phyloP scores from a whole-genome alignment of 2,113 vertebrate species.

The Tilapia sparmanii region DNA sequence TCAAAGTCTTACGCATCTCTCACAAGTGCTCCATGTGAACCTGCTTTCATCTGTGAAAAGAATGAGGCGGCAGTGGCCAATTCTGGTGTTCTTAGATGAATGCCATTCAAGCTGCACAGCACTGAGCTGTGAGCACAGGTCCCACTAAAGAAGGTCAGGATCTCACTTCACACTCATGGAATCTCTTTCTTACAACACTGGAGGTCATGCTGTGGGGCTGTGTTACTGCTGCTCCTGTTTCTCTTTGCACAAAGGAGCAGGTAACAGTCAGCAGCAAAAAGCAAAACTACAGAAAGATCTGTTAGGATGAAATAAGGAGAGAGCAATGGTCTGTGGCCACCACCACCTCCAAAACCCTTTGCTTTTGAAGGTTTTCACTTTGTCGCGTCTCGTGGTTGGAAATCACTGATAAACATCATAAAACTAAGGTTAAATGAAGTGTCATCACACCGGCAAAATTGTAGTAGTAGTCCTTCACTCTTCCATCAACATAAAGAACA shows the following conservation, averaged over 20 bases:
- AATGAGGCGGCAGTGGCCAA: not conserved
- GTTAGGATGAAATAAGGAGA: not conserved
- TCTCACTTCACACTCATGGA: not conserved
- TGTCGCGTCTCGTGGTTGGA: fast-evolving
- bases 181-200: not conserved
- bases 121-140: not conserved
- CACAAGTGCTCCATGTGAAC: not conserved
- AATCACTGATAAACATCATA: not conserved
- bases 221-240: not conserved
- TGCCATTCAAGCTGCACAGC: not conserved
- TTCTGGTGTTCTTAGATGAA: not conserved
- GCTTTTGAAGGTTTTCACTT: not conserved
- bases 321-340: not conserved
- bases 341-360: not conserved
- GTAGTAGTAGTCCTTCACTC: not conserved
- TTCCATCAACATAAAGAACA: conserved; percentile 2
- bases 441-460: not conserved
- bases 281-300: not conserved
- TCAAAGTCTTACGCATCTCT: not conserved
- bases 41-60: not conserved
- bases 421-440: not conserved
- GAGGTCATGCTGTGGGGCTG: not conserved
- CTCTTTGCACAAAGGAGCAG: not conserved
- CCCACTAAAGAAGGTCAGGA: not conserved
- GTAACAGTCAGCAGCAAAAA: not conserved